Evolutionary conservation across 1,140 invertebrate genomes (phyloP).

Genomic region (Myzus persicae): DNA sequence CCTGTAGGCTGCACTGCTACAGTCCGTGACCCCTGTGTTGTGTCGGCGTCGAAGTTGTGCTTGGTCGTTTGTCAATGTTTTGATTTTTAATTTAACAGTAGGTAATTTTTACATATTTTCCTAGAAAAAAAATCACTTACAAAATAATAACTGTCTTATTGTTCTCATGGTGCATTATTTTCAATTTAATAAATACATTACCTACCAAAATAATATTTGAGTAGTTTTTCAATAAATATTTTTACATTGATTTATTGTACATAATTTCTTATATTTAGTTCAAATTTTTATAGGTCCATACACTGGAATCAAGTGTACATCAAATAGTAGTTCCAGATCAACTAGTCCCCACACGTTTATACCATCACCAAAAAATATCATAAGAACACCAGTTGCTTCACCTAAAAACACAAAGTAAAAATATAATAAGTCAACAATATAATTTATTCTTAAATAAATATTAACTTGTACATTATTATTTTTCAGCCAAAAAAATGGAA

Average conservation of each 20-base stretch:
- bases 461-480: background rate
- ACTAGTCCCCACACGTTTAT: conserved; percentile 52
- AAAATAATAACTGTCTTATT: background rate
- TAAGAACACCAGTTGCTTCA: conserved; percentile 33
- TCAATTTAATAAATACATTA: background rate
- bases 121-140: background rate
- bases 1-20: too few relatives aligned
- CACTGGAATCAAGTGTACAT: conserved; percentile 39
- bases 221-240: background rate
- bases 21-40: background rate
- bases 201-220: too few relatives aligned
- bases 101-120: background rate
- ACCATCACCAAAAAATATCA: conserved; percentile 42
- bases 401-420: conserved; percentile 44
- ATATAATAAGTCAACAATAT: background rate
- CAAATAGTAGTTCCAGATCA: conserved; percentile 56
- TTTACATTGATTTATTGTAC: too few relatives aligned
- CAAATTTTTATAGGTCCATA: conserved; percentile 37
- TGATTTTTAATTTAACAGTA: background rate
- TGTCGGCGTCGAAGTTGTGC: background rate
- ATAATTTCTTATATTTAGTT: background rate
- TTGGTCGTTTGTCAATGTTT: background rate
- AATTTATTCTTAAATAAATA: background rate
- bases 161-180: background rate
- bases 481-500: conserved; percentile 54